phyloP scores from a whole-genome alignment of 2,113 vertebrate genomes.

The Ovis canadensis region DNA sequence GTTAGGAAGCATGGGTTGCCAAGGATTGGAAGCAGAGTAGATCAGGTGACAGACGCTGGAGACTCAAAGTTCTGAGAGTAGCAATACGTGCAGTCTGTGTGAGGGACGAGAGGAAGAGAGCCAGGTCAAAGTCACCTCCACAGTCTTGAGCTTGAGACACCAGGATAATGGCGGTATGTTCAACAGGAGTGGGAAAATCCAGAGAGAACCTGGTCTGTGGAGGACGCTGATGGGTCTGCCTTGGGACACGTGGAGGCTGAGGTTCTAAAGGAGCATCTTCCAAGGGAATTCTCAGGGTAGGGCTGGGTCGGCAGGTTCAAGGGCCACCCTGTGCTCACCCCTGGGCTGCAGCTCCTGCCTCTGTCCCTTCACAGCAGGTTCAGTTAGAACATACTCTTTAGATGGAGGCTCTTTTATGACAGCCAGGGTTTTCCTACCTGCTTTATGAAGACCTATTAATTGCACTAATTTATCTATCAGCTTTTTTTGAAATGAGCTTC shows the following conservation, averaged over 20 bases:
- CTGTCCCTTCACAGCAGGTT: neutral
- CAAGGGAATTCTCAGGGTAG: neutral
- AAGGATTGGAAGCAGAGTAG: neutral
- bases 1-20: neutral
- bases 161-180: neutral
- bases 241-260: neutral
- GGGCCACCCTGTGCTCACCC: neutral
- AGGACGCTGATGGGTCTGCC: neutral
- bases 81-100: too few species aligned
- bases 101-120: neutral
- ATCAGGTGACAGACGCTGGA: neutral
- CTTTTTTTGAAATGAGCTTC: conserved; percentile 45
- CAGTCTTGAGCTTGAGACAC: neutral
- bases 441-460: conserved; percentile 59
- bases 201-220: neutral
- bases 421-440: conserved; percentile 46
- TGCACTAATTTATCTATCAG: conserved; percentile 57
- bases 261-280: neutral
- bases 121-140: neutral
- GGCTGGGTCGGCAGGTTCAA: accelerated
- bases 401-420: conserved; percentile 18
- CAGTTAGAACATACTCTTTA: neutral
- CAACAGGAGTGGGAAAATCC: neutral
- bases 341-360: neutral
- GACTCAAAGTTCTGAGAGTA: neutral